phyloP scores from a whole-genome alignment of 2,113 vertebrate species.

The Vidua chalybeata region DNA sequence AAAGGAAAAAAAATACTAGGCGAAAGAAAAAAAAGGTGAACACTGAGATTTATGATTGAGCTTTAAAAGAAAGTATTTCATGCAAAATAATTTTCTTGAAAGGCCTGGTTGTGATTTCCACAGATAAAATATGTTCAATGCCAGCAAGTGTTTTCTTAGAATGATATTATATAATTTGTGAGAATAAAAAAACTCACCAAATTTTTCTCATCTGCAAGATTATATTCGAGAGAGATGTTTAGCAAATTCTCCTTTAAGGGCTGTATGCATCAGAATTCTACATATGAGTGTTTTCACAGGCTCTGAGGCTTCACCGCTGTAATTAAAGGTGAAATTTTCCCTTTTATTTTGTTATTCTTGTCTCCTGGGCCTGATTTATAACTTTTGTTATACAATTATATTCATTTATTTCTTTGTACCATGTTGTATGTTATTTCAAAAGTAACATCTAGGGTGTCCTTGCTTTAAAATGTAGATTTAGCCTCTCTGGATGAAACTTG shows the following conservation, averaged over 20 bases:
- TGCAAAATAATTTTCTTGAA: conserved; percentile 21
- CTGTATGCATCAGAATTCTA: conserved; percentile 62
- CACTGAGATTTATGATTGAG: neutral
- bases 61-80: conserved; percentile 24
- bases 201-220: conserved; percentile 31
- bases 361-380: conserved; percentile 76
- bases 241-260: conserved; percentile 57
- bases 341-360: conserved; percentile 73
- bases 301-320: conserved; percentile 61
- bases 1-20: neutral
- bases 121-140: conserved; percentile 19
- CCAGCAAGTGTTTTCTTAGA: conserved; percentile 32
- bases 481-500: conserved; percentile 73
- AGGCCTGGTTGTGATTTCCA: neutral
- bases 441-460: conserved; percentile 78
- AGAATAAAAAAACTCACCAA: neutral
- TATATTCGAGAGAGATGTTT: conserved; percentile 50
- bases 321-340: conserved; percentile 76
- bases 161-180: conserved; percentile 36
- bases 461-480: conserved; percentile 85
- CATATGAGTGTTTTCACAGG: conserved; percentile 64
- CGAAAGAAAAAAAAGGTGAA: neutral
- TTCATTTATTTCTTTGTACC: conserved; percentile 79
- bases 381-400: conserved; percentile 71
- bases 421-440: conserved; percentile 76